Conservation (phyloP, 2,888 invertebrate species). For the Andrena chrysosceles region DNA sequence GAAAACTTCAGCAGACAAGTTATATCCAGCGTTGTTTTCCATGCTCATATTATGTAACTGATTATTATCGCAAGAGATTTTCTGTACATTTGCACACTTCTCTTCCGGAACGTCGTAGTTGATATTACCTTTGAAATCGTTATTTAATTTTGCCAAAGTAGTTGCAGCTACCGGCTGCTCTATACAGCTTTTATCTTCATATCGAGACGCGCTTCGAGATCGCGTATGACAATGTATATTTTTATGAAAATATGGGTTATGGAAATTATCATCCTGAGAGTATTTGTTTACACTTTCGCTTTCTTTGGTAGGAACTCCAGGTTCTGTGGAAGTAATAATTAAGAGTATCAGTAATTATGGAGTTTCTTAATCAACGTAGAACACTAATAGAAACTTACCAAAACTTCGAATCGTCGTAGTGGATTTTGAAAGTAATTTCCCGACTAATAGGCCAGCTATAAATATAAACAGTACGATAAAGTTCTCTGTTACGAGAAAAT, state of each 20-base stretch:
- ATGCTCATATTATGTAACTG: constrained; percentile 17
- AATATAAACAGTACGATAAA: constrained; percentile 1
- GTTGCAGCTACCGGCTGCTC: neutral
- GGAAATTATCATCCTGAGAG: constrained; percentile 34
- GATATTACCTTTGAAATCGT: constrained; percentile 12
- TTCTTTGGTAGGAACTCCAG: neutral
- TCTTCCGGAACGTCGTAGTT: neutral
- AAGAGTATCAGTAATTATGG: neutral
- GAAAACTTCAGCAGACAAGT: neutral
- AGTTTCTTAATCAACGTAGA: neutral
- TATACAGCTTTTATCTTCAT: neutral
- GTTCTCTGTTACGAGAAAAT: neutral
- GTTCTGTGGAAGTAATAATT: constrained; percentile 19
- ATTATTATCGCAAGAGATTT: neutral
- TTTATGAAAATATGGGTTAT: neutral
- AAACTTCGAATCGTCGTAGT: neutral
- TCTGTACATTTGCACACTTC: neutral
- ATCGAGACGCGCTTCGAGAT: constrained; percentile 28
- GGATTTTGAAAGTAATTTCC: constrained; percentile 32
- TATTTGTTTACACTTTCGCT: constrained; percentile 10
- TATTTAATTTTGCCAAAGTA: neutral
- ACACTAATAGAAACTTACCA: constrained; percentile 29
- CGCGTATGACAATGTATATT: neutral
- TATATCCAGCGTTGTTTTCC: constrained; percentile 21
- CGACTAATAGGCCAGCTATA: constrained; percentile 31